These are phyloP conservation scores for Volucella inanis DNA, from an alignment of 2,888 invertebrate species.

Conservation along the genomic window DNA sequence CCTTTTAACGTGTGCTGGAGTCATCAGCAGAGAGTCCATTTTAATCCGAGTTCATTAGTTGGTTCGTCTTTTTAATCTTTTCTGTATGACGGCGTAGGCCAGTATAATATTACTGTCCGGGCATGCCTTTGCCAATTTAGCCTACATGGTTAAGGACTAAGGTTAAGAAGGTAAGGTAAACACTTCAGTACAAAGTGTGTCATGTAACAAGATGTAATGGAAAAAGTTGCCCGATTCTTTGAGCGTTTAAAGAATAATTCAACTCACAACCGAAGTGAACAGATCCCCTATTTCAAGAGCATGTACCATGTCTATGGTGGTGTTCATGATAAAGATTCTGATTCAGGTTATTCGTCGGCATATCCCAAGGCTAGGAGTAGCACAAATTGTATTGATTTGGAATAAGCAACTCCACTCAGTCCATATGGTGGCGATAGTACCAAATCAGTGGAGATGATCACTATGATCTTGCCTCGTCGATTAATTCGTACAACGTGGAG, in stretches of 20 bases:
- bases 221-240: slow-evolving; percentile 87
- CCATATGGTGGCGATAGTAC: slow-evolving; percentile 58
- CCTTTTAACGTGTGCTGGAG: no score
- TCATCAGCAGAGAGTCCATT: no score
- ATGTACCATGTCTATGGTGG: slow-evolving; percentile 81
- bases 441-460: slow-evolving; percentile 75
- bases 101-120: no score
- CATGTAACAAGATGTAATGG: slow-evolving; percentile 88
- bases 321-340: slow-evolving; percentile 68
- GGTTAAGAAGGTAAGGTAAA: no score
- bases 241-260: slow-evolving; percentile 83
- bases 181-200: slow-evolving; percentile 87
- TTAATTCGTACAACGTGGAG: slow-evolving; percentile 83
- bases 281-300: slow-evolving; percentile 83
- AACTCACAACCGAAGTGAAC: slow-evolving; percentile 77
- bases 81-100: no score
- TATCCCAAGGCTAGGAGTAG: slow-evolving; percentile 81
- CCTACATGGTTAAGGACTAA: no score
- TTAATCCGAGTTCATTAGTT: no score
- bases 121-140: no score
- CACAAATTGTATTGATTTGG: slow-evolving; percentile 79
- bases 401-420: slow-evolving; percentile 57
- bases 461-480: slow-evolving; percentile 78
- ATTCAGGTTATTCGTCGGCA: slow-evolving; percentile 69
- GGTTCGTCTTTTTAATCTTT: no score